These are phyloP conservation scores for Caenorhabditis becei DNA, from an alignment of 2,888 invertebrate genomes.

Conservation along the genomic window DNA sequence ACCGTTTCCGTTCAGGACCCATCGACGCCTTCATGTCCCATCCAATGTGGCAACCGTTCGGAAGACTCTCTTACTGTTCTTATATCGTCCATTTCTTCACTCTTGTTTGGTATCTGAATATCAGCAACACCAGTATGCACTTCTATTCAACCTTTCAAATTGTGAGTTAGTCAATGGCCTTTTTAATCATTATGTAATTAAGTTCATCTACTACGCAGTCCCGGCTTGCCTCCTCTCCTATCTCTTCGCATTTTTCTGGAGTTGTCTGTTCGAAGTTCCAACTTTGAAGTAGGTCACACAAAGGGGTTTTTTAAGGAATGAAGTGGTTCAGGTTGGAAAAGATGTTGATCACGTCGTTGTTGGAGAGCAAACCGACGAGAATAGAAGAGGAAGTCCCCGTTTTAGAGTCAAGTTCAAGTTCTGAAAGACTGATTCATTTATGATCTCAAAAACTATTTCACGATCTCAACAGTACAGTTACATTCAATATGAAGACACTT, in stretches of 20 bases:
- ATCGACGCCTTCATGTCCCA: slow-evolving; percentile 73
- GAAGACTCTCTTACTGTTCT: slow-evolving; percentile 93
- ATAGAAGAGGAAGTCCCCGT: neutral
- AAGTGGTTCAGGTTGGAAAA: slow-evolving; percentile 30
- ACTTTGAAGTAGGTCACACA: slow-evolving; percentile 33
- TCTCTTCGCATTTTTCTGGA: slow-evolving; percentile 65
- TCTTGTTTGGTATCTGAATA: slow-evolving; percentile 47
- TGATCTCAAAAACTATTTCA: no score
- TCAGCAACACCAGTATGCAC: slow-evolving; percentile 33
- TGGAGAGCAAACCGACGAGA: neutral
- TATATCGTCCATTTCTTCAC: slow-evolving; percentile 85
- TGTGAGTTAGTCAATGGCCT: slow-evolving; percentile 20
- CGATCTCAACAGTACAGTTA: no score
- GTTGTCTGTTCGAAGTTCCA: slow-evolving; percentile 61
- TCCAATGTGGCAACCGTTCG: slow-evolving; percentile 86
- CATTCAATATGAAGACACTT: no score
- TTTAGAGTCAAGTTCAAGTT: neutral
- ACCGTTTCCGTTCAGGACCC: slow-evolving; percentile 31
- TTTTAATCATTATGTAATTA: slow-evolving; percentile 6
- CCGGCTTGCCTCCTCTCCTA: slow-evolving; percentile 52
- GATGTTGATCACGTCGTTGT: slow-evolving; percentile 20
- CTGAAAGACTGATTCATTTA: neutral
- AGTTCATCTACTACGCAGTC: slow-evolving; percentile 57
- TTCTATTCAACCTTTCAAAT: slow-evolving; percentile 43
- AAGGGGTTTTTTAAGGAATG: neutral